A percentile compares a stretch with the other conserved stretches of the same genome.
Conservation (phyloP, 2,113 vertebrate genomes). For the Australoheros scitulus region DNA sequence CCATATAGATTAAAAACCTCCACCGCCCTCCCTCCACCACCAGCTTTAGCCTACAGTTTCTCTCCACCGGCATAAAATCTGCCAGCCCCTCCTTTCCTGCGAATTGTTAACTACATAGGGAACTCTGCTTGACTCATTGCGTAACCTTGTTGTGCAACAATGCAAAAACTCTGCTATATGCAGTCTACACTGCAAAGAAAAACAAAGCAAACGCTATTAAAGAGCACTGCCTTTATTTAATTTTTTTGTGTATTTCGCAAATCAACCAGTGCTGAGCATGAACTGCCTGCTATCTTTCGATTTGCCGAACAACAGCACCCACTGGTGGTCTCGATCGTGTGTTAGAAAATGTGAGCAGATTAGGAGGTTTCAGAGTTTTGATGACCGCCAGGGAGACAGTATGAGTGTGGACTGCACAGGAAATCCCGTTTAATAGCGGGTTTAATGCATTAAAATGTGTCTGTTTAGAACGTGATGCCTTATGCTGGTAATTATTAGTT, state of each 20-base stretch:
- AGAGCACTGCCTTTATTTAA: constrained; percentile 9
- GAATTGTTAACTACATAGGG: background rate
- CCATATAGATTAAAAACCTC: background rate
- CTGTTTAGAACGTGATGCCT: background rate
- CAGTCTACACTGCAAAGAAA: constrained; percentile 9
- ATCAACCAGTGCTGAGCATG: constrained; percentile 1
- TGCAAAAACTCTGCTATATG: constrained; percentile 29
- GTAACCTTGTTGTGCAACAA: constrained; percentile 49
- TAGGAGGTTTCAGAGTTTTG: background rate
- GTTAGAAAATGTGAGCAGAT: background rate
- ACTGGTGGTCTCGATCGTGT: constrained; percentile 24
- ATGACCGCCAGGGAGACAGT: background rate
- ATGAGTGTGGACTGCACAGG: background rate
- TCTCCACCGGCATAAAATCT: constrained; percentile 13
- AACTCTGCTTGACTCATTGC: constrained; percentile 6
- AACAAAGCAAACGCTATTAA: constrained; percentile 38
- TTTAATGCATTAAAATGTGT: background rate
- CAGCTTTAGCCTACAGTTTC: constrained; percentile 8
- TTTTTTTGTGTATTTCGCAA: background rate
- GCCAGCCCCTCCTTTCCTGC: background rate
- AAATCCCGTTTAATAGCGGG: too few relatives aligned
- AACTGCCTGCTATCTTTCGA: background rate
- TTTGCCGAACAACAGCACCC: constrained; percentile 58
- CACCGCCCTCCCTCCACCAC: background rate
- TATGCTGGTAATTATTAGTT: background rate